These are phyloP conservation scores for Lutjanus erythropterus DNA, from an alignment of 2,113 vertebrate genomes.

Conservation along the genomic window DNA sequence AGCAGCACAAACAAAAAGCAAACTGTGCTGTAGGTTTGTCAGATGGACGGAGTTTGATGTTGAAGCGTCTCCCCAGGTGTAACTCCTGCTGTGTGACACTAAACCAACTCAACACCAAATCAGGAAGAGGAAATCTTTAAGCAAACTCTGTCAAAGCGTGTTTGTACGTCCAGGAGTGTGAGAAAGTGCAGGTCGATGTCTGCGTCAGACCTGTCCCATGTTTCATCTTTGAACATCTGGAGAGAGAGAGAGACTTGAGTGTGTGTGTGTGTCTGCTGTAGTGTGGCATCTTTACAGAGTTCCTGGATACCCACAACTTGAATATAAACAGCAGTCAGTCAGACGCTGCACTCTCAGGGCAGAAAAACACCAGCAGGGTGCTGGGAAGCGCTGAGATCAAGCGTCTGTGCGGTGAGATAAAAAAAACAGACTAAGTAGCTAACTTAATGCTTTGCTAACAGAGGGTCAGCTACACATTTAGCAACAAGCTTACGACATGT, in stretches of 20 bases:
- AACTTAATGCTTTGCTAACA: no score
- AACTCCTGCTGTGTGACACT: not conserved
- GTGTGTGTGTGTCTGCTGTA: not conserved
- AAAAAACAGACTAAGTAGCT: no score
- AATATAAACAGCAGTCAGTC: conserved; percentile 15
- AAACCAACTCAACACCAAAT: not conserved
- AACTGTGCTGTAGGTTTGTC: not conserved
- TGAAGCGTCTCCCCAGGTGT: no score
- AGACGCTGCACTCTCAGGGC: not conserved
- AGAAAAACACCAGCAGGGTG: no score
- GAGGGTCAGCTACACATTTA: no score
- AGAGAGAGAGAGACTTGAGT: not conserved
- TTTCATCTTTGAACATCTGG: conserved; percentile 1
- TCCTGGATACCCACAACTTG: conserved; percentile 31
- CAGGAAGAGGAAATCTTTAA: not conserved
- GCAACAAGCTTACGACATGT: no score
- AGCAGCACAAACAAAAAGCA: not conserved
- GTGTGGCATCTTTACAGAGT: not conserved
- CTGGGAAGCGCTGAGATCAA: no score
- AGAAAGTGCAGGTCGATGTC: conserved; percentile 2
- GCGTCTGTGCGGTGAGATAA: no score
- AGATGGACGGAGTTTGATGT: not conserved
- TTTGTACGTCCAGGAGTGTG: not conserved
- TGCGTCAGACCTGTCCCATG: not conserved
- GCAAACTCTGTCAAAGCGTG: not conserved